Percentiles rank a stretch among this genome's conserved stretches.
These are phyloP conservation scores for Oreochromis tanganicae DNA, from an alignment of 2,113 vertebrate genomes.

Conservation along the genomic window DNA sequence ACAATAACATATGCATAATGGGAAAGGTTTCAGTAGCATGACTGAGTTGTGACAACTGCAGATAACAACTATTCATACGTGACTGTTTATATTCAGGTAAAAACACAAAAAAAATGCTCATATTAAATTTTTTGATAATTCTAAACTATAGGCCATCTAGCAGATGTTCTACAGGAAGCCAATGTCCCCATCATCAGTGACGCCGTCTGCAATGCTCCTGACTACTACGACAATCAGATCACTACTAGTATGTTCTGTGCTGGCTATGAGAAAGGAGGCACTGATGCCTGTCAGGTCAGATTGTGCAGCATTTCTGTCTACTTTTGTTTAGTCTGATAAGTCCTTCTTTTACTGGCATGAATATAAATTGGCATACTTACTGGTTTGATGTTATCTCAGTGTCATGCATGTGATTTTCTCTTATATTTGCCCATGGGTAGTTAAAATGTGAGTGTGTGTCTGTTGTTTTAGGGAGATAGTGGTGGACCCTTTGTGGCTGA, in stretches of 20 bases:
- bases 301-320: background rate
- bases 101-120: background rate
- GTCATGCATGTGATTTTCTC: background rate
- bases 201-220: slow-evolving; percentile 78
- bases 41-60: background rate
- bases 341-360: background rate
- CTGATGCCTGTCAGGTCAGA: slow-evolving; percentile 86
- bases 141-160: slow-evolving; percentile 71
- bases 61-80: background rate
- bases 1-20: background rate
- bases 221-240: slow-evolving; percentile 88
- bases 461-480: slow-evolving; percentile 80
- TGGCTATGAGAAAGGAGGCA: slow-evolving; percentile 83
- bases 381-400: background rate
- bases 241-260: slow-evolving; percentile 91
- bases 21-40: background rate
- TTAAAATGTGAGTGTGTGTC: background rate
- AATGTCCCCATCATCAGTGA: slow-evolving; percentile 84
- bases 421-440: background rate
- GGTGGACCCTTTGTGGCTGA: slow-evolving; percentile 86
- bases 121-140: background rate
- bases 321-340: background rate
- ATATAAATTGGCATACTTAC: background rate
- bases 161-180: slow-evolving; percentile 82
- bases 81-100: background rate